Base-by-base conservation (phyloP, 2,113 vertebrate genomes). In the Hucho hucho region DNA sequence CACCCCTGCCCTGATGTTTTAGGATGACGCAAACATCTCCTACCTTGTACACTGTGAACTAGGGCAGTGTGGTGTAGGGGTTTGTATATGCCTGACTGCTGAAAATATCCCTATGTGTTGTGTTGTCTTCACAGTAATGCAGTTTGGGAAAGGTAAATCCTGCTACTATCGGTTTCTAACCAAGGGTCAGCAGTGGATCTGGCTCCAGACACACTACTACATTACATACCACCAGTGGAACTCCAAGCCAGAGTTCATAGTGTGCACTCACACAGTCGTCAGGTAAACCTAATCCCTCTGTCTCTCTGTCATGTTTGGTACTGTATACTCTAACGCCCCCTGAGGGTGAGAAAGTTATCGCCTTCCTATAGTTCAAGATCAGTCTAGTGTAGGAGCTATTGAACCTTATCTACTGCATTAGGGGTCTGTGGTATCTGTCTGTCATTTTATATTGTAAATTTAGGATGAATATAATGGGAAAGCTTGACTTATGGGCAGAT, bases 221-320 rank as follows among this genome's bases (percentile, higher is more conserved):
- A 94, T 94, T 83, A 95, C 94, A 3, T 97, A 95, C 86, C 95
- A 97, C 85, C 96, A 97, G 88, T 97, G 96, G 96, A 97, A 96
- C 84, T 97, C 94, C 89, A 95, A 96, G 80, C 95, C 96, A 0
- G 94, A 97, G 88, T 96, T 96, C 84, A 95, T 95, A 4, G 94
- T 96, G 84, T 95, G 94, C 72, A 96, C 93, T n/a, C 93, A 96
- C 84, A 94, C 91, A n/a, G 93, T 95, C 3, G 93, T 96, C 79
- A 95, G 94, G 94, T 95, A 91, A 77, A 87, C 56, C 74, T 47
- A 22, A 37, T 63, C 7, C 29, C 6, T 73, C 20, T 22, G 29
- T 47, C 4, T 64, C 29, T 26, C 4, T 73, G 18, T 22, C 4
- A 3, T 63, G 59, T 64, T 58, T 64, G 26, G 11, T 59, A 18